Base-by-base conservation (phyloP, 2,113 vertebrate genomes). In the Fregetta grallaria region DNA sequence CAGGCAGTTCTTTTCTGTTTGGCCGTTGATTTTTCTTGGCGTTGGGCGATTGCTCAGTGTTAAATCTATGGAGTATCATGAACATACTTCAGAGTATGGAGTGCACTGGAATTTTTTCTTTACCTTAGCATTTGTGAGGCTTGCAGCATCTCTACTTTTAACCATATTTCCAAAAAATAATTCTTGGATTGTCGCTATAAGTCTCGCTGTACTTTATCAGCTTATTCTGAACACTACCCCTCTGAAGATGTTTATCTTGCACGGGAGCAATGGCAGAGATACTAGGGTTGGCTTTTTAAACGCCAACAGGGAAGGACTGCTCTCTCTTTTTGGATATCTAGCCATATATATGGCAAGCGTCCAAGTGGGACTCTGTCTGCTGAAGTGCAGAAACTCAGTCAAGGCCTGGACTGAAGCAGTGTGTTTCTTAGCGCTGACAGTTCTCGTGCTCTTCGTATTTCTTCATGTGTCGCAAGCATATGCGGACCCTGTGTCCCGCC, bases 61-160 rank as follows among this genome's bases (percentile, higher is more conserved):
- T 47, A 99, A 99, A 97, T 98, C 98, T 47, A 76, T 98, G 7
- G 98, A 97, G 25, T 99, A 99, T 94, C 99, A 99, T 0, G 99
- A 99, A 88, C 99, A 99, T 45, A 92, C 99, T 50, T 98, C 98
- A 2, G 99, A 99, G 91, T 99, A 99, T 15, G 99, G 99, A 1
- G 96, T 99, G 80, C 99, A 99, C 94, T 99, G 99, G 99, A 99
- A 99, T 96, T 99, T 99, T 76, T 99, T 99, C 94, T 99, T 99
- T 88, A 99, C 99, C 5, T 88, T 99, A 77, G 98, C 99, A 3
- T 77, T 98, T 15, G 98, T 99, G 42, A 98, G 98, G 94, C 94
- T 99, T 36, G 75, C 98, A 66, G 98, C 98, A 16, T 99, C 99
- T 27, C n/a, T 98, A 34, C 93, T 99, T 58, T 94, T 99, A 84